These are phyloP conservation scores for Origma solitaria DNA, from an alignment of 2,113 vertebrate genomes.

Conservation along the genomic window DNA sequence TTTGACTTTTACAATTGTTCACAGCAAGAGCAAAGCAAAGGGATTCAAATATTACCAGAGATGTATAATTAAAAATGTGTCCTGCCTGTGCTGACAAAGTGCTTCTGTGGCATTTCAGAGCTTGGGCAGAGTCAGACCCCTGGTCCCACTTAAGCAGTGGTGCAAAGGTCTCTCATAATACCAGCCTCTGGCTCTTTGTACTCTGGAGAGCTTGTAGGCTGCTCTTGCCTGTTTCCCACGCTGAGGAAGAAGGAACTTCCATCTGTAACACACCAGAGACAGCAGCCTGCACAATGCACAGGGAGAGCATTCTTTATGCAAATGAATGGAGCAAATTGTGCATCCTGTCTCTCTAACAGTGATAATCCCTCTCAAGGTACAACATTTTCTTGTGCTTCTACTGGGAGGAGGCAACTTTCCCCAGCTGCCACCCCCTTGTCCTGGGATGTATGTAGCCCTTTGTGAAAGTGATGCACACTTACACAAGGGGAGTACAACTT, in stretches of 20 bases:
- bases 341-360: neutral
- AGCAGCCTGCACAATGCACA: neutral
- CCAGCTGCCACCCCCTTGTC: neutral
- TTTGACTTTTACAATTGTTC: neutral
- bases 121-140: neutral
- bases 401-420: neutral
- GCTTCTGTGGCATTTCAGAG: neutral
- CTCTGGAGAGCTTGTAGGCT: slow-evolving; percentile 8
- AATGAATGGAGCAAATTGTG: neutral
- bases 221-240: slow-evolving; percentile 28
- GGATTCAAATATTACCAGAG: neutral
- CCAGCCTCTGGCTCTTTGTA: slow-evolving; percentile 26
- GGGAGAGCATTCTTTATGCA: slow-evolving; percentile 30
- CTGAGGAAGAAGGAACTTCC: slow-evolving; percentile 26
- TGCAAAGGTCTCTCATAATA: slow-evolving; percentile 51
- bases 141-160: slow-evolving; percentile 18
- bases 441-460: neutral
- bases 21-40: neutral
- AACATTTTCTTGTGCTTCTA: neutral
- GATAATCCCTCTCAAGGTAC: slow-evolving; percentile 48
- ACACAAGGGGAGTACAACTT: neutral
- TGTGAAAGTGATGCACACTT: neutral
- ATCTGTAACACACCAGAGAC: neutral
- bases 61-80: neutral
- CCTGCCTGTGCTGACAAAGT: neutral